A percentile compares a stretch with the other conserved stretches of the same genome.
These are phyloP conservation scores for Onchidella celtica DNA, from an alignment of 2,888 invertebrate species.

Conservation along the genomic window DNA sequence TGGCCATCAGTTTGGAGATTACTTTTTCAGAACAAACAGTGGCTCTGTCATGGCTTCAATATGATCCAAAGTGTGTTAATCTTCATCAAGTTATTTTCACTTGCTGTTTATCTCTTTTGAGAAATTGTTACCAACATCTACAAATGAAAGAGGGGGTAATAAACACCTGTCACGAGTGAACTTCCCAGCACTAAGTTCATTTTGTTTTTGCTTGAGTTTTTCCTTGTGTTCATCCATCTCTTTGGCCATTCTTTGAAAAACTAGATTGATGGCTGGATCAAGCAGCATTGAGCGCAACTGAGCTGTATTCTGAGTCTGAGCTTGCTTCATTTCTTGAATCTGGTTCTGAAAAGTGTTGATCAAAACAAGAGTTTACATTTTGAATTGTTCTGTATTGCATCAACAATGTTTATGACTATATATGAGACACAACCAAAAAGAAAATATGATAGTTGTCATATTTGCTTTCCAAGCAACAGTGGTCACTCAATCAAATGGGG, in stretches of 20 bases:
- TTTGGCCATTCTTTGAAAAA: slow-evolving; percentile 93
- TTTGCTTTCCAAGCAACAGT: too few species aligned
- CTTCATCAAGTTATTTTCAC: slow-evolving; percentile 34
- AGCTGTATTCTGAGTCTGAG: slow-evolving; percentile 89
- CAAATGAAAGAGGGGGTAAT: slow-evolving; percentile 54
- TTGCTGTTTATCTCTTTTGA: slow-evolving; percentile 22
- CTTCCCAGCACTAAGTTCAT: slow-evolving; percentile 98
- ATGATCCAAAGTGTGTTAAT: slow-evolving; percentile 14
- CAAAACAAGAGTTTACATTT: too few species aligned
- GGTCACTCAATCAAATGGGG: too few species aligned
- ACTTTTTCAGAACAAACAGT: neutral
- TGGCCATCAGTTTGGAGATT: slow-evolving; percentile 15
- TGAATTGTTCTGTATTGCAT: neutral
- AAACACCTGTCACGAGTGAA: slow-evolving; percentile 96
- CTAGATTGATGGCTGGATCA: slow-evolving; percentile 97
- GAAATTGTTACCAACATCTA: slow-evolving; percentile 42
- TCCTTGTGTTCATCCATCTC: slow-evolving; percentile 94
- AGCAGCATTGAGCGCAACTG: slow-evolving; percentile 91
- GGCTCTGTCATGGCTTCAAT: slow-evolving; percentile 17
- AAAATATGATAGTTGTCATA: too few species aligned
- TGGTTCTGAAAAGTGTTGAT: slow-evolving; percentile 87
- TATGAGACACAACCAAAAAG: too few species aligned
- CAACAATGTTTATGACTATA: too few species aligned
- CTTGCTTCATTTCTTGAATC: slow-evolving; percentile 94
- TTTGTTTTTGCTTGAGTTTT: slow-evolving; percentile 96